Evolutionary conservation across 2,113 vertebrate genomes (phyloP), one percentile per base, ranked within the genome.

Genomic region (Euleptes europaea): DNA sequence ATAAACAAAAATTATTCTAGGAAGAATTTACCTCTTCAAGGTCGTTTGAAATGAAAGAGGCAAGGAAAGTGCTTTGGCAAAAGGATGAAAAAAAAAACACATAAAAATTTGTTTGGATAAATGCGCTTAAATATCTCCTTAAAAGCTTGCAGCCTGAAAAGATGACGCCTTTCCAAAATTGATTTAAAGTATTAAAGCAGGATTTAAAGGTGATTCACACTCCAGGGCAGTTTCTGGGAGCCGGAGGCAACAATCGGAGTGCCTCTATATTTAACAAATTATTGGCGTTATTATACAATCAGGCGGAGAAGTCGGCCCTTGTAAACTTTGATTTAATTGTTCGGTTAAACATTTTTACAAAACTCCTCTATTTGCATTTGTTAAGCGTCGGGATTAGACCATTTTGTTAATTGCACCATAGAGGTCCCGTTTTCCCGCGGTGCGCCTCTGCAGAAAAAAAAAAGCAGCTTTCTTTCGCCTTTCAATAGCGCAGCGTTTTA

Each of bases 281-380:
- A 97, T 98, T 95, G 94, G 96, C 95, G 96, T 97, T 97, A 96
- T 96, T 98, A 96, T 97, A 97, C 96, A 96, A 95, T 97, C 96
- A 96, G 97, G 95, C 97, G 96, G 97, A 96, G 96, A 95, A 96
- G 96, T 97, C 96, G 97, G 69, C 96, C 95, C 97, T 97, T 97
- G 97, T 98, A 98, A 98, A 99, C 97, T 98, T 98, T 96, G 96
- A 96, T 98, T 98, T 98, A 98, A 99, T 98, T 98, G 97, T 99
- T 97, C 98, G 97, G 98, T 99, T 99, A 99, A 99, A 98, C 97
- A 99, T 99, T 99, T 96, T 99, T 98, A 99, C 98, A 98, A 98
- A 99, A 98, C 98, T 98, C 96, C 96, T 97, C 95, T 97, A 99
- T 99, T 99, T 98, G 98, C 98, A 99, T 99, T 98, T 99, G 98